Evolutionary conservation across 2,113 vertebrate genomes (phyloP).

Genomic region (Regulus satrapa): DNA sequence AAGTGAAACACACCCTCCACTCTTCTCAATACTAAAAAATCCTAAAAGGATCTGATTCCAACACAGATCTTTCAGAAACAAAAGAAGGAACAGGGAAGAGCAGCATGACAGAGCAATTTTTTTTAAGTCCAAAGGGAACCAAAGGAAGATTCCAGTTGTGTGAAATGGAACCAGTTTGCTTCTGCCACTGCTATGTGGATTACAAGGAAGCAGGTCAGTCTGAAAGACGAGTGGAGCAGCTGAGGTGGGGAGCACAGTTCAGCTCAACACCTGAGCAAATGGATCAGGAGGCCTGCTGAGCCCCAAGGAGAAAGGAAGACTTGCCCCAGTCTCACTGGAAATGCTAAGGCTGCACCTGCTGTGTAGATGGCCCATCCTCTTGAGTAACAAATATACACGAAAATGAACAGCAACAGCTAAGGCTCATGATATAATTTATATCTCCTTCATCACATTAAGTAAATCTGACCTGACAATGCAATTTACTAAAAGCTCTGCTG

Average conservation of each 20-base stretch:
- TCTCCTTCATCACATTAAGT: not conserved
- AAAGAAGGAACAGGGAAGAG: not conserved
- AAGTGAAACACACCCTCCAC: not conserved
- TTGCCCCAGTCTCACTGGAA: not conserved
- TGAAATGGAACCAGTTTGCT: not conserved
- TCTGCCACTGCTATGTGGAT: rapidly evolving
- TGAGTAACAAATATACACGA: not conserved
- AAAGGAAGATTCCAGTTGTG: not conserved
- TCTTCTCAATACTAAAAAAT: not conserved
- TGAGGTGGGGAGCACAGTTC: not conserved
- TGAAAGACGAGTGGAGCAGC: rapidly evolving
- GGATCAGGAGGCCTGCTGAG: not conserved
- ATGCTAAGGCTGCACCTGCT: not conserved
- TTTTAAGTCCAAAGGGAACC: not conserved
- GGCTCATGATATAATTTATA: rapidly evolving
- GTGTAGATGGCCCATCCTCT: not conserved
- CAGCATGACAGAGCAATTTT: not conserved
- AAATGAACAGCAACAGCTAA: not conserved
- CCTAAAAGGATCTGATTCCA: not conserved
- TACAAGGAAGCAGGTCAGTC: not conserved
- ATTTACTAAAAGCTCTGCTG: not conserved
- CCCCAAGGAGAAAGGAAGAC: not conserved
- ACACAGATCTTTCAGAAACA: not conserved
- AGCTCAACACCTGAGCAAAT: not conserved
- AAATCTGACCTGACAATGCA: not conserved